Base-by-base conservation (phyloP, 2,113 vertebrate genomes). In the Mungos mungo region DNA sequence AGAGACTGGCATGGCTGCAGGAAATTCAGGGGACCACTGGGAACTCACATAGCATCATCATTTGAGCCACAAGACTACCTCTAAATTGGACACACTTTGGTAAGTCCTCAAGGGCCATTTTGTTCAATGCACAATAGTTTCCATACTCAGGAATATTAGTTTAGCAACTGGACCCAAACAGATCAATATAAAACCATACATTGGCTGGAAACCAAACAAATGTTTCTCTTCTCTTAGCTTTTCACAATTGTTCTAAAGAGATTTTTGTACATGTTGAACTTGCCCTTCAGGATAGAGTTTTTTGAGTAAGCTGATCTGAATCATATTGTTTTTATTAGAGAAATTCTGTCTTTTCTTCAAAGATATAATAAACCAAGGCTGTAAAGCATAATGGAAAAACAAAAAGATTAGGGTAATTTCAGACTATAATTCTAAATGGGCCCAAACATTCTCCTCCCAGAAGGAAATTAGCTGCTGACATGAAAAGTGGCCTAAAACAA, bases 311-410 rank as follows among this genome's bases (percentile, higher is more conserved):
- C 29, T 87, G 38, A 83, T 93, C 54, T 88, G 45, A 52, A 68
- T 52, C 71, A 84, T 57, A 66, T 80, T 96, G 82, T 92, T 97
- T 95, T 92, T 69, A 89, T 89, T 96, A 93, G 18, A 92, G 57
- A 82, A 95, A 93, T 89, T 41, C 41, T 68, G 8, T 68, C 82
- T 96, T 79, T 90, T 85, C 54, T 95, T 89, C 83, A 93, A 97
- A 91, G 21, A 63, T 95, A 68, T 35, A 82, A 71, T 93, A 90
- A 96, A 90, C 63, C 83, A 96, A 81, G 47, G 60, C 31, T 65
- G n/a, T 41, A 89, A 81, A 96, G n/a, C 38, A 92, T 41, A 69
- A 66, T 72, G 45, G n/a, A 41, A 86, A 91, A 93, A 66, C 38
- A 31, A 71, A 81, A 94, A 84, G 31, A 92, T 88, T 35, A 82